A percentile compares a stretch with the other conserved stretches of the same genome.
These are phyloP conservation scores for Athripsodes cinereus DNA, from an alignment of 2,888 invertebrate genomes.

Conservation along the genomic window DNA sequence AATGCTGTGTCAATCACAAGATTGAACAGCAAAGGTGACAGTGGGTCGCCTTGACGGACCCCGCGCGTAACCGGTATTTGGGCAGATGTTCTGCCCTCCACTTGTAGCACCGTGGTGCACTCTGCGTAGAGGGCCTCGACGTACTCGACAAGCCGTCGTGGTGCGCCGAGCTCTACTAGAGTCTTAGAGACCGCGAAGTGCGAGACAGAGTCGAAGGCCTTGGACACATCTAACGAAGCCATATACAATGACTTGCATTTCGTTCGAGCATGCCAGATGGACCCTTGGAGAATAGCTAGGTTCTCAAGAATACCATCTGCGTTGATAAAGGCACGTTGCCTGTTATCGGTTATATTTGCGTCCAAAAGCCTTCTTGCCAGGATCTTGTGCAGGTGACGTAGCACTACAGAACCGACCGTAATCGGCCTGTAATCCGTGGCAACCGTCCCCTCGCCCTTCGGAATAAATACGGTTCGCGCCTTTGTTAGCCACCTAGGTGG, in stretches of 20 bases:
- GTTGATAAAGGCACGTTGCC: constrained; percentile 30
- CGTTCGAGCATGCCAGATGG: constrained; percentile 29
- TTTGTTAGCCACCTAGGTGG: background rate
- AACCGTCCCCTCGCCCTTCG: constrained; percentile 4
- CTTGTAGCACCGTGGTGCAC: constrained; percentile 30
- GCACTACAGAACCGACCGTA: constrained; percentile 19
- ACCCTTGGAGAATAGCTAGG: constrained; percentile 30
- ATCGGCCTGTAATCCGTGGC: constrained; percentile 10
- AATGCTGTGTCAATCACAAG: background rate
- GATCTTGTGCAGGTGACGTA: constrained; percentile 23
- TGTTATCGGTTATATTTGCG: background rate
- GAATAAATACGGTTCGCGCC: constrained; percentile 1
- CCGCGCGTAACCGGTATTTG: constrained; percentile 32
- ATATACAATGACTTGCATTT: constrained; percentile 25
- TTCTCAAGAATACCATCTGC: constrained; percentile 36
- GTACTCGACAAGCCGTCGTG: constrained; percentile 31
- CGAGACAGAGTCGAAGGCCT: constrained; percentile 37
- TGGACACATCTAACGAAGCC: constrained; percentile 38
- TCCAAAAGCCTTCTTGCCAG: constrained; percentile 21
- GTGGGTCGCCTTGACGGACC: constrained; percentile 38
- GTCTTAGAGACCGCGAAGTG: constrained; percentile 31
- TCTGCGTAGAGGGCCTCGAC: constrained; percentile 32
- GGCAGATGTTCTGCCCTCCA: constrained; percentile 24
- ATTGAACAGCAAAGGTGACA: constrained; percentile 36
- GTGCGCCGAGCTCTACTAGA: constrained; percentile 33